These are phyloP conservation scores for Lydus trimaculatus DNA, from an alignment of 2,888 invertebrate species.

Conservation along the genomic window DNA sequence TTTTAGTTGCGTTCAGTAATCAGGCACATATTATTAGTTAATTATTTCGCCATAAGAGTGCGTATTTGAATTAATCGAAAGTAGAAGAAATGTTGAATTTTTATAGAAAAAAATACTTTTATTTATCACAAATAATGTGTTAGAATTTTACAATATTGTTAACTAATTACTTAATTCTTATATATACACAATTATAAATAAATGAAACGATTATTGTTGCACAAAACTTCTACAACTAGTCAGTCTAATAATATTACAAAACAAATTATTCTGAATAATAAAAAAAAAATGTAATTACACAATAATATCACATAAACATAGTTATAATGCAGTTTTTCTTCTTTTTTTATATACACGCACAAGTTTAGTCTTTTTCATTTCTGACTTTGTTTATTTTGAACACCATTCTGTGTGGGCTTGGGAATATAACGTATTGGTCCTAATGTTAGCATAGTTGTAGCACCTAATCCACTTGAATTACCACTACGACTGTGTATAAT, in stretches of 20 bases:
- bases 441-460: constrained; percentile 73
- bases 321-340: constrained; percentile 20
- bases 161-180: neutral
- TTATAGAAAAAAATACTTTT: constrained; percentile 3
- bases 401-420: constrained; percentile 37
- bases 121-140: constrained; percentile 1
- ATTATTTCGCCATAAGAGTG: neutral
- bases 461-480: constrained; percentile 67
- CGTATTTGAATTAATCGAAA: neutral
- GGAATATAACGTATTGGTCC: constrained; percentile 69
- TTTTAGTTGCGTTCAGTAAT: too few relatives aligned
- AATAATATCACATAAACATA: constrained; percentile 12
- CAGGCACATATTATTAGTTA: neutral
- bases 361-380: constrained; percentile 32
- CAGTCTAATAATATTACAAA: constrained; percentile 1
- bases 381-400: constrained; percentile 31
- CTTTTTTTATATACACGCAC: constrained; percentile 20
- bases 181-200: too few relatives aligned
- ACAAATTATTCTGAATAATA: neutral
- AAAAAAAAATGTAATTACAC: neutral
- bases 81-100: neutral
- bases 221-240: neutral
- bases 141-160: neutral
- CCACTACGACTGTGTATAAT: constrained; percentile 59
- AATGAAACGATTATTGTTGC: neutral